A percentile compares a stretch with the other conserved stretches of the same genome.
These are phyloP conservation scores for Halichondria panicea DNA, from an alignment of 37 sponge, comb jelly and placozoan species.

Conservation along the genomic window DNA sequence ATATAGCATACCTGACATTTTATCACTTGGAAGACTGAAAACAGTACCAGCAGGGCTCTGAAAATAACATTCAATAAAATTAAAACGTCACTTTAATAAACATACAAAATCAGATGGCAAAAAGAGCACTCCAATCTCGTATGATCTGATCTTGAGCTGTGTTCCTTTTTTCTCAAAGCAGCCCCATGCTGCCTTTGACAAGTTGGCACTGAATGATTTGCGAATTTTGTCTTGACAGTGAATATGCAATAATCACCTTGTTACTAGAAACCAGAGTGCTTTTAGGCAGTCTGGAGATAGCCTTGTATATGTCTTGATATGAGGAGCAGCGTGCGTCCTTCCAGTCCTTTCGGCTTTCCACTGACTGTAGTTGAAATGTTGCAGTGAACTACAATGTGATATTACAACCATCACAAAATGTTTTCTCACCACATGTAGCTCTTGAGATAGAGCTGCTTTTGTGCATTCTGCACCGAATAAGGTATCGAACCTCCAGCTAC, in stretches of 20 bases:
- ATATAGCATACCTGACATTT: not conserved
- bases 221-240: no score
- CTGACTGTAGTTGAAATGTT: no score
- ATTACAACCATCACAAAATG: not conserved
- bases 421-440: conserved; percentile 43
- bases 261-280: conserved; percentile 89
- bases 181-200: conserved; percentile 99
- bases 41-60: no score
- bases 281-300: conserved; percentile 69
- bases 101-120: conserved; percentile 59
- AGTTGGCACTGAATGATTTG: conserved; percentile 89
- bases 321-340: conserved; percentile 84
- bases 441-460: conserved; percentile 80
- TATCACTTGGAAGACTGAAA: not conserved
- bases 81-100: not conserved
- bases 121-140: conserved; percentile 86
- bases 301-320: conserved; percentile 93
- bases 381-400: no score
- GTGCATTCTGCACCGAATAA: conserved; percentile 61
- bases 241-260: conserved; percentile 54
- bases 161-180: conserved; percentile 79
- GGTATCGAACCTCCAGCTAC: conserved; percentile 94
- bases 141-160: conserved; percentile 85
- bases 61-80: no score
- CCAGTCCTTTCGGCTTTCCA: conserved; percentile 79